Base-by-base conservation (phyloP, 2,113 vertebrate genomes). In the Ia io region DNA sequence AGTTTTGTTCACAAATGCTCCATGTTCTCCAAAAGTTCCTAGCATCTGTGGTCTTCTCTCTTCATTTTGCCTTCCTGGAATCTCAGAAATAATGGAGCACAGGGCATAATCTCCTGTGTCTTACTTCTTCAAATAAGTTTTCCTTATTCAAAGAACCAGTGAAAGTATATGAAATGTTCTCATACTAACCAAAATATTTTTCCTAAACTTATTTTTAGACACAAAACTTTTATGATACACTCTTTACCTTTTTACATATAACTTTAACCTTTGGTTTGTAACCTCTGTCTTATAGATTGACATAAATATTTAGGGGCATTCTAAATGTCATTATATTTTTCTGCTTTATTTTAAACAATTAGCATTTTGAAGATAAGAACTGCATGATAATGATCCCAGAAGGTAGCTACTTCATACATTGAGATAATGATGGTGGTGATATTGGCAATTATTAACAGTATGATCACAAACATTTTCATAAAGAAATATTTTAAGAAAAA, bases 291-390 rank as follows among this genome's bases (percentile, higher is more conserved):
- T 49, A 51, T 8, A 70, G 16, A 79, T 51, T 61, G 44, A 44
- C 67, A 10, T 44, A 2, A 16, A 53, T 32, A 37, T 22, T 61
- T 37, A 42, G 16, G 32, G 23, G 0, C 12, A 6, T 25, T 88
- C 8, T 65, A 44, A 28, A 73, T 59, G 20, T 65, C 32, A 49
- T 35, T 53, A n/a, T 12, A 56, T 61, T 59, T 79, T 56, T 74
- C 37, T 65, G 9, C 28, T 90, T 94, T 93, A 22, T 91, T 91
- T 93, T 25, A 94, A 93, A 90, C n/a, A 18, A 71, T 35, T 56
- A 87, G 5, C 16, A 65, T 42, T 83, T 69, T 37, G 76, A 82
- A 16, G 6, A 42, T 78, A 69, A 76, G 18, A 74, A 71, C 13
- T 67, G 13, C 0, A 40, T 67, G 51, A 56, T 13, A n/a, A 0